These are phyloP conservation scores for Aphelocoma californica DNA, from an alignment of 2,797 vertebrate species.

Conservation along the genomic window DNA sequence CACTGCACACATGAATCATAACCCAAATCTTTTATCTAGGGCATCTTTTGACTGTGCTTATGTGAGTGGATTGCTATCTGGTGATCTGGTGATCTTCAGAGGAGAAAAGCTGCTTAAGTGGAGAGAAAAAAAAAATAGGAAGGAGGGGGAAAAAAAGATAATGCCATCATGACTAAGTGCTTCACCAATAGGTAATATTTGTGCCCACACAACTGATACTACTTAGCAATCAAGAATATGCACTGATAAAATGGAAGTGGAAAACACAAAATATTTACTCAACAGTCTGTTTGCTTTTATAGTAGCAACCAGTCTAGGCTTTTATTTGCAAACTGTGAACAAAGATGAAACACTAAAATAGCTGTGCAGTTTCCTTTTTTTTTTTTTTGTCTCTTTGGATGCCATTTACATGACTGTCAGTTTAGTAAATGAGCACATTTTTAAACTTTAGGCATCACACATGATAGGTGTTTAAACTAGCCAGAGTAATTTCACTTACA, in stretches of 20 bases:
- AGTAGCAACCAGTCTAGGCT: neutral
- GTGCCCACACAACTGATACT: neutral
- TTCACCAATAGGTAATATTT: neutral
- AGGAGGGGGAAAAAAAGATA: neutral
- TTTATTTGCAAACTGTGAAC: conserved; percentile 38
- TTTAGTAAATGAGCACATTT: conserved; percentile 7
- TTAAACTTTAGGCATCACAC: neutral
- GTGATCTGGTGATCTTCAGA: conserved; percentile 41
- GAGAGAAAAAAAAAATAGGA: neutral
- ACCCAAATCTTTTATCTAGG: conserved; percentile 25
- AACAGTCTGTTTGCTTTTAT: conserved; percentile 21
- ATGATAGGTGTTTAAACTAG: neutral
- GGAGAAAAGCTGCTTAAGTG: conserved; percentile 50
- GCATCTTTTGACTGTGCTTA: conserved; percentile 10
- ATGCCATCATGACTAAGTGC: neutral
- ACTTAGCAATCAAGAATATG: neutral
- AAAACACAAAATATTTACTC: conserved; percentile 23
- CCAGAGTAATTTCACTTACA: neutral
- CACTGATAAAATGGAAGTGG: neutral
- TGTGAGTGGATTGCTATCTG: neutral
- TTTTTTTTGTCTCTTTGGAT: neutral
- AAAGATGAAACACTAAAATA: conserved; percentile 29
- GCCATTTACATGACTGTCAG: neutral
- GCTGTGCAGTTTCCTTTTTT: neutral
- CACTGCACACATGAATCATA: neutral